Conservation (phyloP, 2,797 vertebrate species). For the Phylloscopus collybita region DNA sequence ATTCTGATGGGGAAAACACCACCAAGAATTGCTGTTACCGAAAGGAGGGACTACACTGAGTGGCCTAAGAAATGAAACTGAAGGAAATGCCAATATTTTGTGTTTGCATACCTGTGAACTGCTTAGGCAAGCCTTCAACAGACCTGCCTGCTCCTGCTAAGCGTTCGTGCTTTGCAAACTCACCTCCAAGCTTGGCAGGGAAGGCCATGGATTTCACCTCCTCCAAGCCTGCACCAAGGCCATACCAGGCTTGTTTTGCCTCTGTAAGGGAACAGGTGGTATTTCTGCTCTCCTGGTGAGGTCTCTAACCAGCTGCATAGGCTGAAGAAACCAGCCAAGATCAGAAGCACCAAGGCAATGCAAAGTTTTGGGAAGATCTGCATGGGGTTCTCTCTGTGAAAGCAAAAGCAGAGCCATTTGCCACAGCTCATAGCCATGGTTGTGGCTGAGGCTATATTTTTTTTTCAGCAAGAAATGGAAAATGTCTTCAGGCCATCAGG, state of each 20-base stretch:
- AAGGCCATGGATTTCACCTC: background rate
- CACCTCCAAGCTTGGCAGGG: background rate
- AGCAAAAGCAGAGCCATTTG: background rate
- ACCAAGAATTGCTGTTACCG: background rate
- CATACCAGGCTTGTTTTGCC: background rate
- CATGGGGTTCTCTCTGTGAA: background rate
- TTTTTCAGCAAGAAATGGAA: background rate
- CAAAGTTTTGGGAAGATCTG: background rate
- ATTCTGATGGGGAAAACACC: background rate
- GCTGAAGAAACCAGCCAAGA: background rate
- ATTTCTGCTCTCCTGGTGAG: conserved; percentile 16
- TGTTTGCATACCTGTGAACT: background rate
- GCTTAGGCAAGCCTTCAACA: background rate
- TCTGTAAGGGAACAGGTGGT: background rate
- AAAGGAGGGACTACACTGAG: background rate
- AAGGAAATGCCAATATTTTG: background rate
- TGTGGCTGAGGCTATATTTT: background rate
- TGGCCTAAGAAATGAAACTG: background rate
- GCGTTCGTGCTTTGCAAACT: background rate
- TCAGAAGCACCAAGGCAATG: background rate
- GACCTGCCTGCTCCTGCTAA: background rate
- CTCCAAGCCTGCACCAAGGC: background rate
- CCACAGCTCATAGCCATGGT: background rate
- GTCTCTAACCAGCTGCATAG: background rate
- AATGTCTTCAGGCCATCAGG: background rate